These are phyloP conservation scores for Darevskia mixta DNA, from an alignment of 2,797 vertebrate species.

Conservation along the genomic window DNA sequence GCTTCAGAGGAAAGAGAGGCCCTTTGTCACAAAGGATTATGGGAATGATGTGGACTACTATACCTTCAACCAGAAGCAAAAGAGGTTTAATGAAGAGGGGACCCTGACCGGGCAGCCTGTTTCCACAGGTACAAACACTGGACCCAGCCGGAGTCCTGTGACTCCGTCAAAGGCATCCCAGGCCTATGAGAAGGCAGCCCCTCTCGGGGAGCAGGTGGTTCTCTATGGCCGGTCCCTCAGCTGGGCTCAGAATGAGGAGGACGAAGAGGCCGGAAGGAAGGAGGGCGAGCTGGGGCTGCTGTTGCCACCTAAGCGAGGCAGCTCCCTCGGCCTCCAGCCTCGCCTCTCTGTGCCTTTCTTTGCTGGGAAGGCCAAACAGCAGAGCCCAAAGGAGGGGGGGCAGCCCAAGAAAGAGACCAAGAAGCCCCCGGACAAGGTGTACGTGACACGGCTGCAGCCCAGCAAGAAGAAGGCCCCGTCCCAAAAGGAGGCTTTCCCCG, in stretches of 20 bases:
- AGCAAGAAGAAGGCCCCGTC: conserved; percentile 69
- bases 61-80: conserved; percentile 42
- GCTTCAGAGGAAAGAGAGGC: conserved; percentile 65
- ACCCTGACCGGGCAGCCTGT: background rate
- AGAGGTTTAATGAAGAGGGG: fast-evolving
- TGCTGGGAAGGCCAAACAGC: conserved; percentile 78
- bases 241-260: conserved; percentile 81
- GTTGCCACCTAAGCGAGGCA: conserved; percentile 67
- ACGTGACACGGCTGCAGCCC: conserved; percentile 87
- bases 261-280: conserved; percentile 50
- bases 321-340: conserved; percentile 74
- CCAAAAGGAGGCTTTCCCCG: conserved; percentile 85
- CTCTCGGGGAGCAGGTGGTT: conserved; percentile 42
- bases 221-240: conserved; percentile 78
- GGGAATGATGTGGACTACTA: conserved; percentile 69
- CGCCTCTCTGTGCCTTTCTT: conserved; percentile 83
- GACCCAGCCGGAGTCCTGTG: fast-evolving
- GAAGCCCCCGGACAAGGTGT: conserved; percentile 87
- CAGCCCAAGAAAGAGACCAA: conserved; percentile 48
- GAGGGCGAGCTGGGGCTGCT: conserved; percentile 59
- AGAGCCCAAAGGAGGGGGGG: conserved; percentile 32
- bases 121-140: fast-evolving
- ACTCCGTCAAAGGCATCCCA: background rate
- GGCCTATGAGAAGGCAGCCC: conserved; percentile 16
- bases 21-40: conserved; percentile 52